Evolutionary conservation across 2,797 vertebrate species (phyloP).

Genomic region (Crax fasciolata): DNA sequence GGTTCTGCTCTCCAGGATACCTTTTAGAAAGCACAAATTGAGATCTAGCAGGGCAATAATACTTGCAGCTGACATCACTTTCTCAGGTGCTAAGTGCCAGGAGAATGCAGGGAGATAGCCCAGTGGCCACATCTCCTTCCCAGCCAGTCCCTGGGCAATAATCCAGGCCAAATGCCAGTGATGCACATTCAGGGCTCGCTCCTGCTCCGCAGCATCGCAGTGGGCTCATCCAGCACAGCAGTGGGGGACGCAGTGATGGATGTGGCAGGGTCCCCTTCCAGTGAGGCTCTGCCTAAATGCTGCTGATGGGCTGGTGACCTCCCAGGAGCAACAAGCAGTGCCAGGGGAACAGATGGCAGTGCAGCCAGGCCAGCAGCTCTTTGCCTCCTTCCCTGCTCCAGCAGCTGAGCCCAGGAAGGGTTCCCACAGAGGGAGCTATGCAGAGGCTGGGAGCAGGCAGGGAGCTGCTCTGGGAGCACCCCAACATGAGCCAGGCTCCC

Average conservation of each 20-base stretch:
- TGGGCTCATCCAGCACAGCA: not conserved
- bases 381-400: not conserved
- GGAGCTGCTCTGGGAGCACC: not conserved
- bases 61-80: not conserved
- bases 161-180: not conserved
- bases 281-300: not conserved
- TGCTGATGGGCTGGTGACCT: not conserved
- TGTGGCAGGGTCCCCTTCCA: not conserved
- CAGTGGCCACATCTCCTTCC: not conserved
- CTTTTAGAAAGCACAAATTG: not conserved
- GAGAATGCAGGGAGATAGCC: not conserved
- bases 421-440: accelerated
- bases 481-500: not conserved
- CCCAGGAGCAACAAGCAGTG: not conserved
- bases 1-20: not conserved
- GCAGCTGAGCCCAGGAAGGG: not conserved
- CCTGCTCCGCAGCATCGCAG: not conserved
- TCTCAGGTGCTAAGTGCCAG: not conserved
- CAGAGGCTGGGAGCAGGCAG: not conserved
- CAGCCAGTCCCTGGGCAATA: not conserved
- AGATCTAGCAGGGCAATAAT: not conserved
- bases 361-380: not conserved
- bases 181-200: not conserved
- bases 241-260: accelerated
- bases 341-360: not conserved